phyloP scores from a whole-genome alignment of 2,113 vertebrate genomes.

The Oreochromis aureus region DNA sequence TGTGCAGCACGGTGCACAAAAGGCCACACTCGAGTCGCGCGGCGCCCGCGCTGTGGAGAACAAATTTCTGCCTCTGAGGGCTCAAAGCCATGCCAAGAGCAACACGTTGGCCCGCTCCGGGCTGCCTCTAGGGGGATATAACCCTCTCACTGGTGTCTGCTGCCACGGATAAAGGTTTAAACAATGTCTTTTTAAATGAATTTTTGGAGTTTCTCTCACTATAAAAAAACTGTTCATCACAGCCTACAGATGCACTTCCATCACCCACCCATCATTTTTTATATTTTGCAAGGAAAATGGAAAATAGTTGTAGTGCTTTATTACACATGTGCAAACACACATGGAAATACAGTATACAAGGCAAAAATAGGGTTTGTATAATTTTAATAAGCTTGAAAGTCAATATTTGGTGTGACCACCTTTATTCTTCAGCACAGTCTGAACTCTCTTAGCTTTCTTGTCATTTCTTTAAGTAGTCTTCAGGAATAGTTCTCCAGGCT shows the following conservation, averaged over 20 bases:
- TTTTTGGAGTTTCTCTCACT: background rate
- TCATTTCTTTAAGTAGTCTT: background rate
- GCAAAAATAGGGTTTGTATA: background rate
- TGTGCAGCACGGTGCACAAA: background rate
- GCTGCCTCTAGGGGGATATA: background rate
- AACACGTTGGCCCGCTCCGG: slow-evolving; percentile 28
- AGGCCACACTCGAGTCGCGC: background rate
- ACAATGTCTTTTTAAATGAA: background rate
- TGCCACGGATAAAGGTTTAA: background rate
- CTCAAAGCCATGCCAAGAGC: background rate
- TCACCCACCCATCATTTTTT: background rate
- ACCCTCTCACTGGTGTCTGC: background rate
- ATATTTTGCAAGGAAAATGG: background rate
- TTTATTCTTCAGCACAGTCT: background rate
- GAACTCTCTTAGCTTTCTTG: background rate
- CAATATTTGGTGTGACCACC: too few species aligned
- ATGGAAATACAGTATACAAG: background rate
- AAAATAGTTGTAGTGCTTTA: background rate
- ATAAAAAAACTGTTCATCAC: background rate
- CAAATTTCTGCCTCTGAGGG: background rate
- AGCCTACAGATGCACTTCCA: background rate
- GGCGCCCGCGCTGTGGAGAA: background rate
- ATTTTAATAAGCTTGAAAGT: background rate
- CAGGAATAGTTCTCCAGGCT: background rate
- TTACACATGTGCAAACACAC: background rate